Percentiles rank a stretch among this genome's conserved stretches.
Evolutionary conservation across 2,797 vertebrate species (phyloP).

Genomic region (Benthosema pterotum): DNA sequence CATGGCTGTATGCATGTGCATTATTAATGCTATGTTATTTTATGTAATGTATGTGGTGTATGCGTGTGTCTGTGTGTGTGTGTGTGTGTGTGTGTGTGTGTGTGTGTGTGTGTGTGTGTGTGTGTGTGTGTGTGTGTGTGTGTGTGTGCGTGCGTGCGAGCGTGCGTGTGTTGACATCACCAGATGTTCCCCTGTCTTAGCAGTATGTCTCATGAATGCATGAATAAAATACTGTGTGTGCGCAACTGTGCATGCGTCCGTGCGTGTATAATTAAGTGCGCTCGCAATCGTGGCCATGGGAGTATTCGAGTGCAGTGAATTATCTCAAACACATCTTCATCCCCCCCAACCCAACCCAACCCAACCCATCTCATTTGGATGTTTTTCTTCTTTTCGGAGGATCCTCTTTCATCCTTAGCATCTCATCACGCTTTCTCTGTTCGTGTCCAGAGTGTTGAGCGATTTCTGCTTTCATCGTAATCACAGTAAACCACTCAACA

Average conservation of each 20-base stretch:
- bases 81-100: neutral
- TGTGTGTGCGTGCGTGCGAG: neutral
- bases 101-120: neutral
- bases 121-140: slow-evolving; percentile 20
- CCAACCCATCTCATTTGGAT: too few relatives aligned
- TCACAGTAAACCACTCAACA: neutral
- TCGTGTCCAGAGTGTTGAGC: slow-evolving; percentile 28
- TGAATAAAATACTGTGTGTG: too few relatives aligned
- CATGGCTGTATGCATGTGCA: too few relatives aligned
- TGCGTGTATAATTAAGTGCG: slow-evolving; percentile 10
- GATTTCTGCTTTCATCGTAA: slow-evolving; percentile 17
- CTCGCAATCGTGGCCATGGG: slow-evolving; percentile 18
- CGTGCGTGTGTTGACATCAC: too few relatives aligned
- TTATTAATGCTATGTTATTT: too few relatives aligned
- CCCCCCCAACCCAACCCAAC: too few relatives aligned
- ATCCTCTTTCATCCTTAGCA: slow-evolving; percentile 24
- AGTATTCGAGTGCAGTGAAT: slow-evolving; percentile 15
- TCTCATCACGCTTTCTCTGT: slow-evolving; percentile 6
- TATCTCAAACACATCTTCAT: too few relatives aligned
- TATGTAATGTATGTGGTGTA: too few relatives aligned
- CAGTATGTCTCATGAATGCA: slow-evolving; percentile 3
- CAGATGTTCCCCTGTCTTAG: slow-evolving; percentile 14
- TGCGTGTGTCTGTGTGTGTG: too few relatives aligned
- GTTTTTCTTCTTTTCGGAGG: slow-evolving; percentile 24
- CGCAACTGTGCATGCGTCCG: too few relatives aligned